Percentiles rank a stretch among this genome's conserved stretches.
Evolutionary conservation across 2,888 invertebrate genomes (phyloP).

Genomic region (Limnephilus marmoratus): DNA sequence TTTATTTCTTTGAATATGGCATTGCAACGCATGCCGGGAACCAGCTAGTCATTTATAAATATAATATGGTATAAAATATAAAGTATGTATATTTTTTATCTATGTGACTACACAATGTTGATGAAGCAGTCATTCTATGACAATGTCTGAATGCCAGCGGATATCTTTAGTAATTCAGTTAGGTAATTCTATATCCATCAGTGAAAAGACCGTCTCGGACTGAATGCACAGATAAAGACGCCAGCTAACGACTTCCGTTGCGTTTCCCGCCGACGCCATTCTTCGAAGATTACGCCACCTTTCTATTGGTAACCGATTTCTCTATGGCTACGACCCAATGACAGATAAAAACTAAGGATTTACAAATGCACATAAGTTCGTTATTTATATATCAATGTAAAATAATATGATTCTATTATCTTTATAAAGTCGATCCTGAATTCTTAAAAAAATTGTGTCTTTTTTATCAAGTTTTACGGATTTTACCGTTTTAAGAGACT

Average conservation of each 20-base stretch:
- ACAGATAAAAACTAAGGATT: not conserved
- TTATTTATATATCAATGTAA: not conserved
- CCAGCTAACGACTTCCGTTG: slow-evolving; percentile 54
- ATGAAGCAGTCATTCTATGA: too few species aligned
- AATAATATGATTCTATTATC: not conserved
- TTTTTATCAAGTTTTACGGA: too few species aligned
- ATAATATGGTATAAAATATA: too few species aligned
- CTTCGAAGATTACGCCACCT: slow-evolving; percentile 28
- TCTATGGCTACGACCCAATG: slow-evolving; percentile 1
- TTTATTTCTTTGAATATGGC: too few species aligned
- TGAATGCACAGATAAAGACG: slow-evolving; percentile 49
- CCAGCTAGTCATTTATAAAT: too few species aligned
- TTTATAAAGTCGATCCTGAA: too few species aligned
- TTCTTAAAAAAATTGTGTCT: too few species aligned
- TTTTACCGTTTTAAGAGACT: too few species aligned
- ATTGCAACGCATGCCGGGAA: too few species aligned
- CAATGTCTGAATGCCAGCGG: not conserved
- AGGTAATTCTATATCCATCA: slow-evolving; percentile 43
- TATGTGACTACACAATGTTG: too few species aligned
- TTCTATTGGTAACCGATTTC: slow-evolving; percentile 8
- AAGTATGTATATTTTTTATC: too few species aligned
- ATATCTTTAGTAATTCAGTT: not conserved
- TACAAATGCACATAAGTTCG: not conserved
- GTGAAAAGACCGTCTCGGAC: slow-evolving; percentile 4
- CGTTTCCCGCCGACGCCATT: slow-evolving; percentile 22